Evolutionary conservation across 2,113 vertebrate genomes (phyloP), one percentile per base, ranked within the genome.

Genomic region (Archilochus colubris): DNA sequence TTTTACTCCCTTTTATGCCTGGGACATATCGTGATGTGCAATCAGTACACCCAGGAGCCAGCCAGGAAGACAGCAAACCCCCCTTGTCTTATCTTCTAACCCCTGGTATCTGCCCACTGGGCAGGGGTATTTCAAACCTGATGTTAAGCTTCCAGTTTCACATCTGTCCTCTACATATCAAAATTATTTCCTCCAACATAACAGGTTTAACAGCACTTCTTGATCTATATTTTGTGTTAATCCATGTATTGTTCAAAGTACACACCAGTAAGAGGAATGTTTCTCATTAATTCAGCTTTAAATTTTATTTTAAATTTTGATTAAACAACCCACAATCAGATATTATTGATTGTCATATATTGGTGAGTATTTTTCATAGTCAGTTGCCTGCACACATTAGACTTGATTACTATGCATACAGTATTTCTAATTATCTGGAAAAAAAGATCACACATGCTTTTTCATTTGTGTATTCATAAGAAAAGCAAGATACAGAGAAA

Each of bases 361-460:
- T 67, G 73, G 3, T 46, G 22, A n/a, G 27, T 78, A 33, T 91
- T 94, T 94, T 88, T 94, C 81, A 82, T 24, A 55, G 64, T 57
- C 38, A 86, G 90, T 96, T 95, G 58, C 58, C 69, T 22, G 58
- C 22, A 63, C 15, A 64, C 17, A 75, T 95, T 86, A 92, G 22
- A 76, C 16, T 85, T 95, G 44, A 93, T 95, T 85, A 94, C 33
- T 69, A 78, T 61, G n/a, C 63, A 93, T 77, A 81, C 14, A 30
- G 92, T 94, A 70, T 70, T 76, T 58, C 81, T 93, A 96, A 95
- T 95, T 92, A 87, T 73, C 31, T 94, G 51, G 87, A 74, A 73
- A 95, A 95, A 86, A 40, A 40, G 40, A 82, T 64, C 51, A 31
- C 9, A 36, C 68, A 90, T 31, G 33, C 1, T 75, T 95, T 91